A percentile compares a stretch with the other conserved stretches of the same genome.
These are phyloP conservation scores for Sussaba pulchella DNA, from an alignment of 2,888 invertebrate genomes.

Conservation along the genomic window DNA sequence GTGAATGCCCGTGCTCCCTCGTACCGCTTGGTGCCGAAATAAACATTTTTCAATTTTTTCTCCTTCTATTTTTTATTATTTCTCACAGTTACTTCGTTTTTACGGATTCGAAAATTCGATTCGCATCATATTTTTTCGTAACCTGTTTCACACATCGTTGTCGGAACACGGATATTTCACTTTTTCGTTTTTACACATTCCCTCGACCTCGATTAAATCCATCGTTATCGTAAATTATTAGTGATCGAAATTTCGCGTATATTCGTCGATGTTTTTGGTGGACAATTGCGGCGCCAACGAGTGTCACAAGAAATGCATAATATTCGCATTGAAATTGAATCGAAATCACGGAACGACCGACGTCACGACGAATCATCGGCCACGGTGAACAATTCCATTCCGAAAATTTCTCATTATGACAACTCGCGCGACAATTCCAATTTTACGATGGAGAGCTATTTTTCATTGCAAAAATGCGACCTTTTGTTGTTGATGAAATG, in stretches of 20 bases:
- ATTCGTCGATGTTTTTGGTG: not conserved
- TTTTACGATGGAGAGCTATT: not conserved
- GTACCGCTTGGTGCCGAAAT: not conserved
- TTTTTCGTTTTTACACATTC: conserved; percentile 1
- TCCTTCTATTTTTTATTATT: no score
- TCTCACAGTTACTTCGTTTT: conserved; percentile 1
- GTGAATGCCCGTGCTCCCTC: not conserved
- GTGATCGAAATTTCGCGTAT: not conserved
- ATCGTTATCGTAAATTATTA: no score
- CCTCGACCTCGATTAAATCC: conserved; percentile 10
- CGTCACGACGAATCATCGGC: not conserved
- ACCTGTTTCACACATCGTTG: not conserved
- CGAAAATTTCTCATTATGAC: conserved; percentile 26
- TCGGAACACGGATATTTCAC: not conserved
- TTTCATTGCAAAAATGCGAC: not conserved
- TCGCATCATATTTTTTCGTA: conserved; percentile 36
- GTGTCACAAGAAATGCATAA: not conserved
- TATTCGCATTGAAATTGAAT: not conserved
- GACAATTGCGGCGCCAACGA: not conserved
- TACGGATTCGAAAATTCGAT: not conserved
- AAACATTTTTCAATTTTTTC: no score
- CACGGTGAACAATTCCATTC: conserved; percentile 4
- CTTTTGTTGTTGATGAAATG: not conserved
- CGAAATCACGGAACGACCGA: not conserved
- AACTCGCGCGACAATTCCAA: not conserved